Percentiles rank a stretch among this genome's conserved stretches.
These are phyloP conservation scores for Eurosta solidaginis DNA, from an alignment of 1,140 invertebrate species.

Conservation along the genomic window DNA sequence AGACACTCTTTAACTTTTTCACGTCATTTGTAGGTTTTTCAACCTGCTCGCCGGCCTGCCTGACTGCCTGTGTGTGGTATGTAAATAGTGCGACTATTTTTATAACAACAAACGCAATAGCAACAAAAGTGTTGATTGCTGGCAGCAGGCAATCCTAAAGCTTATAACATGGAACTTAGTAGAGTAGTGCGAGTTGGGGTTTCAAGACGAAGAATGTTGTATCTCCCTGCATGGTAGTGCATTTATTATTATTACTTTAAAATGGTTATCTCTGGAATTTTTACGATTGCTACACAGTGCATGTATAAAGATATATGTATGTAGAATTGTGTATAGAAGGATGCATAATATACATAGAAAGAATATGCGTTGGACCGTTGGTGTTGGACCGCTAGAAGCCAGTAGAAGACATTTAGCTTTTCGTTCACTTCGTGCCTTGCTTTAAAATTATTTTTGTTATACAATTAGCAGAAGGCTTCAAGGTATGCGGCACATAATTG, in stretches of 20 bases:
- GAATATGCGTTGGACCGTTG: no score
- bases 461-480: no score
- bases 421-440: no score
- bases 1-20: neutral
- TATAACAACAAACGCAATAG: neutral
- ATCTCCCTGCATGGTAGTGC: neutral
- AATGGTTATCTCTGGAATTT: constrained; percentile 23
- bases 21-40: neutral
- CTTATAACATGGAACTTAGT: no score
- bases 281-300: neutral
- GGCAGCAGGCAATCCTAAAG: constrained; percentile 1
- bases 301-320: neutral
- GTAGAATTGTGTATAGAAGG: neutral
- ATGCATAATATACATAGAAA: no score
- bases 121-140: constrained; percentile 24
- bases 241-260: constrained; percentile 26
- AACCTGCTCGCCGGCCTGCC: neutral
- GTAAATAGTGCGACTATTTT: constrained; percentile 23
- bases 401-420: no score
- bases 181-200: neutral
- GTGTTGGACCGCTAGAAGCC: no score
- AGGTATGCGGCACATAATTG: no score
- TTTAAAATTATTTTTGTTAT: no score
- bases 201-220: neutral
- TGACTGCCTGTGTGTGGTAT: constrained; percentile 21